Evolutionary conservation across 2,797 vertebrate genomes (phyloP), one percentile per base, ranked within the genome.

Genomic region (Gobio occitaniae): DNA sequence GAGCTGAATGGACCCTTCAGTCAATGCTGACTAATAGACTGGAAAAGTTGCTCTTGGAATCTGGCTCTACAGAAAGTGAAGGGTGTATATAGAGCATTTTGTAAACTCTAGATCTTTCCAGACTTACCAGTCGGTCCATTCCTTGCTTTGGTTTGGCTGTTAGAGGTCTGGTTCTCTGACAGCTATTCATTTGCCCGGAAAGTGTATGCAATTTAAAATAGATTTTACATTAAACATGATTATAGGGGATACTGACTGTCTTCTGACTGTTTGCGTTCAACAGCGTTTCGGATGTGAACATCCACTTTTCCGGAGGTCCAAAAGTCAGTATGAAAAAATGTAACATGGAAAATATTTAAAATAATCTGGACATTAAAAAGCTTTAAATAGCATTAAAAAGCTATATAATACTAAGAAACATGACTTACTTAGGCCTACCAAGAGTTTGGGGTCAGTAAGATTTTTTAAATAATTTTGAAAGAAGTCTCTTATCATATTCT

Each of bases 31-130:
- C 48, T 66, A 8, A 41, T n/a, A 41, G 50, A 59, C 50, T 59
- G 36, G 9, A 36, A 77, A 63, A 78, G 56, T 63, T 78, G 17
- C 36, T 69, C 66, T 19, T 10, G 66, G 41, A 41, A 69, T 69
- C 8, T 21, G 17, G 9, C 17, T 50, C n/a, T 6, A 7, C 19
- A 15, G 29, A 80, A 47, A 44, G 61, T 15, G 1, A 61, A 78
- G 4, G 15, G 8, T 47, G 47, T 59, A 59, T 59, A 38, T 2
- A 56, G 52, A 15, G 38, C 8, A 63, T 63, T 44, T 25, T 29
- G 38, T 61, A 38, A 38, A 76, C 32, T 21, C 19, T 36, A 38
- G 72, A 74, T 17, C 17, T 36, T 54, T 21, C 17, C 29, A 41
- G 38, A 29, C 56, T 63, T 44, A 2, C 41, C 8, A 44, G 75